A percentile compares a stretch with the other conserved stretches of the same genome.
Evolutionary conservation across 1,140 invertebrate species (phyloP).

Genomic region (Mizuhopecten yessoensis): DNA sequence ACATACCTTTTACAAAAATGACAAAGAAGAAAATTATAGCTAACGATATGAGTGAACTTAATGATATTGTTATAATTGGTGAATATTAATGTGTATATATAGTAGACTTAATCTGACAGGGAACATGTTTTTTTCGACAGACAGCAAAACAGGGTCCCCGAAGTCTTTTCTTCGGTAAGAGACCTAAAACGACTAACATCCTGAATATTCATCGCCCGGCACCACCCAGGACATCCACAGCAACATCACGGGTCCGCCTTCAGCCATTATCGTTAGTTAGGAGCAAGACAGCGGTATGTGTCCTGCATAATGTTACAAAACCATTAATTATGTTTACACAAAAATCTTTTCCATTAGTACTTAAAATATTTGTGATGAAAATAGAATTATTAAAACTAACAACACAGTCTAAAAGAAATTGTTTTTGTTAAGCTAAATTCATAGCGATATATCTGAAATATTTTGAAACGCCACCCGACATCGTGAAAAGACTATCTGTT

Average conservation of each 20-base stretch:
- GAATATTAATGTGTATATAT: not conserved
- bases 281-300: constrained; percentile 12
- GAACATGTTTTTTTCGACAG: constrained; percentile 4
- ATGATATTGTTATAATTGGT: not conserved
- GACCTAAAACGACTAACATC: not conserved
- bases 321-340: too few relatives aligned
- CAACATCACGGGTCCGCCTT: not conserved
- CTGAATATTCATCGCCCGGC: constrained; percentile 12
- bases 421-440: too few relatives aligned
- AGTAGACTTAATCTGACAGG: not conserved
- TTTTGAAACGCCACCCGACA: too few relatives aligned
- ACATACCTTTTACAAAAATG: not conserved
- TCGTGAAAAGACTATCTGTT: too few relatives aligned
- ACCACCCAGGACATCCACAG: not conserved
- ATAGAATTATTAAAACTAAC: too few relatives aligned
- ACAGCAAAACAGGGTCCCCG: constrained; percentile 48
- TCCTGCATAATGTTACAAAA: not conserved
- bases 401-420: too few relatives aligned
- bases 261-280: not conserved
- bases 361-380: too few relatives aligned
- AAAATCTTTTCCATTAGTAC: too few relatives aligned
- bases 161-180: constrained; percentile 47
- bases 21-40: not conserved
- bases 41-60: not conserved
- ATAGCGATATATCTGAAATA: too few relatives aligned